A percentile compares a stretch with the other conserved stretches of the same genome.
These are phyloP conservation scores for Tinea pellionella DNA, from an alignment of 2,888 invertebrate species.

Conservation along the genomic window DNA sequence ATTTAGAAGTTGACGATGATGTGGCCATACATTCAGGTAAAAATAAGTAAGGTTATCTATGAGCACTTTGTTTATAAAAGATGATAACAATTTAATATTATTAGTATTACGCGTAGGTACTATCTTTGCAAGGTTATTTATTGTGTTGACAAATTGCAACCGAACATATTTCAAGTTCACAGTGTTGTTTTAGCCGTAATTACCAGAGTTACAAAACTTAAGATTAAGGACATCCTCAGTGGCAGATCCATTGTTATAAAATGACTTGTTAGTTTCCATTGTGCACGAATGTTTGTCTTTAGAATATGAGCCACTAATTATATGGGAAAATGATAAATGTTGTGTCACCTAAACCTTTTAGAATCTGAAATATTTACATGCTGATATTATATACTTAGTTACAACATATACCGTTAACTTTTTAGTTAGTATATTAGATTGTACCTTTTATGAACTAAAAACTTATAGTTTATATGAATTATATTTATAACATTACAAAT, in stretches of 20 bases:
- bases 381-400: no score
- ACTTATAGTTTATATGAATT: no score
- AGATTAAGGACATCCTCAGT: neutral
- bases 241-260: conserved; percentile 9
- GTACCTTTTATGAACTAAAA: no score
- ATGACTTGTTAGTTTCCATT: conserved; percentile 34
- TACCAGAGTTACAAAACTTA: neutral
- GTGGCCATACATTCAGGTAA: conserved; percentile 81
- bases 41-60: conserved; percentile 19
- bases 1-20: conserved; percentile 73
- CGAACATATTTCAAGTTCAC: neutral
- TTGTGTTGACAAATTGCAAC: neutral
- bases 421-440: no score
- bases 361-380: neutral
- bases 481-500: no score
- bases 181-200: neutral
- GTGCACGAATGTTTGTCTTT: conserved; percentile 29
- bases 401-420: no score
- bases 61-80: neutral
- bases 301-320: conserved; percentile 42
- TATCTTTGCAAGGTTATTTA: neutral
- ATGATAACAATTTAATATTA: neutral
- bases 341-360: neutral
- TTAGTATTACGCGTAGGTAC: neutral
- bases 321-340: conserved; percentile 18